phyloP scores from a whole-genome alignment of 2,888 invertebrate genomes.

The Aporophyla nigra region DNA sequence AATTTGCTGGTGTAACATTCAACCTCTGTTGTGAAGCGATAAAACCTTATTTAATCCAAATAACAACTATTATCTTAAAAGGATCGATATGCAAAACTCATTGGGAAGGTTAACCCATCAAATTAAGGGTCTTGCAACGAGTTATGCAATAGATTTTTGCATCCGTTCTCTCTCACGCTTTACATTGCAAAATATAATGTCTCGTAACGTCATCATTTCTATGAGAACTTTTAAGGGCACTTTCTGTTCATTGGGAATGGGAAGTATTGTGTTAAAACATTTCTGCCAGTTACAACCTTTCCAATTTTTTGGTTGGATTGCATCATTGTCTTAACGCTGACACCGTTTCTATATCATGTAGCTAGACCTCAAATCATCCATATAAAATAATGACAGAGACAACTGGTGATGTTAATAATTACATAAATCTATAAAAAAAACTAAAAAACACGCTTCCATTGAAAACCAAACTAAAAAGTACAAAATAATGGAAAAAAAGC shows the following conservation, averaged over 20 bases:
- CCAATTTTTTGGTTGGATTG: conserved; percentile 9
- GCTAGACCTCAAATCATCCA: background rate
- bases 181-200: conserved; percentile 37
- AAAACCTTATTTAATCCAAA: background rate
- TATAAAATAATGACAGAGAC: background rate
- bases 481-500: no score
- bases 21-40: conserved; percentile 16
- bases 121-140: conserved; percentile 42
- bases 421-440: conserved; percentile 10
- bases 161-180: conserved; percentile 31
- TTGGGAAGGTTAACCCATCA: background rate
- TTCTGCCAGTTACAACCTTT: background rate
- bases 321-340: conserved; percentile 30
- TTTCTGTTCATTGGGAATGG: conserved; percentile 26
- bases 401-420: conserved; percentile 3
- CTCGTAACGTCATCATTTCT: conserved; percentile 57
- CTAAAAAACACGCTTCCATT: no score
- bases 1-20: conserved; percentile 37
- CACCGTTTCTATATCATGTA: background rate
- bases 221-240: conserved; percentile 33
- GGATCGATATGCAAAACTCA: background rate
- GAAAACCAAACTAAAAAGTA: no score
- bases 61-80: background rate
- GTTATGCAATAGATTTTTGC: conserved; percentile 52
- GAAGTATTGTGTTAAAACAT: background rate